These are phyloP conservation scores for Cnemophilus loriae DNA, from an alignment of 2,113 vertebrate species.

Conservation along the genomic window DNA sequence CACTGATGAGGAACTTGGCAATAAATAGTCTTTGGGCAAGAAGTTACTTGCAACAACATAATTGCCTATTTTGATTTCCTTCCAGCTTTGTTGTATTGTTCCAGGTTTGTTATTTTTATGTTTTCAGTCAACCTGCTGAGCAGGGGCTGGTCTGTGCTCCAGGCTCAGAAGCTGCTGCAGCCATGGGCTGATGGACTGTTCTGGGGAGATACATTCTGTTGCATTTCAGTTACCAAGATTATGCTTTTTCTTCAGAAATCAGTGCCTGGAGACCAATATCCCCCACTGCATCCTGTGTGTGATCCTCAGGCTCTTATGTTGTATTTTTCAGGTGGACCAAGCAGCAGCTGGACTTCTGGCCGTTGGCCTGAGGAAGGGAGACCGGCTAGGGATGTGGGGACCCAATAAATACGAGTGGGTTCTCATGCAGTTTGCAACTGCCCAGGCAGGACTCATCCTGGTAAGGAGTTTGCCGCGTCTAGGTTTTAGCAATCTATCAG, in stretches of 20 bases:
- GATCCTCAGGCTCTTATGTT: background rate
- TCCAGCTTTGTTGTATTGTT: background rate
- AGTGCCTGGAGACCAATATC: background rate
- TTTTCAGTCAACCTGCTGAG: background rate
- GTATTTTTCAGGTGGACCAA: slow-evolving; percentile 80
- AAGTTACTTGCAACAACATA: background rate
- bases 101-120: background rate
- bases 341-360: slow-evolving; percentile 88
- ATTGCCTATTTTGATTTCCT: background rate
- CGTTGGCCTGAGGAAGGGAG: slow-evolving; percentile 84
- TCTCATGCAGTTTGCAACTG: slow-evolving; percentile 87
- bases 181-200: background rate
- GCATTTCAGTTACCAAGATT: background rate
- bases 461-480: slow-evolving; percentile 69
- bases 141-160: background rate
- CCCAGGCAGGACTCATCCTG: slow-evolving; percentile 90
- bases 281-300: background rate
- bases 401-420: slow-evolving; percentile 92
- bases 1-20: background rate
- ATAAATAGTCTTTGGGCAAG: background rate
- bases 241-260: background rate
- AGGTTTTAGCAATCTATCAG: background rate
- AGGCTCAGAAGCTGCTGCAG: background rate
- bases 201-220: background rate
- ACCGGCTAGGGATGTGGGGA: slow-evolving; percentile 90